phyloP scores from a whole-genome alignment of 2,113 vertebrate genomes.

The Chinchilla lanigera region DNA sequence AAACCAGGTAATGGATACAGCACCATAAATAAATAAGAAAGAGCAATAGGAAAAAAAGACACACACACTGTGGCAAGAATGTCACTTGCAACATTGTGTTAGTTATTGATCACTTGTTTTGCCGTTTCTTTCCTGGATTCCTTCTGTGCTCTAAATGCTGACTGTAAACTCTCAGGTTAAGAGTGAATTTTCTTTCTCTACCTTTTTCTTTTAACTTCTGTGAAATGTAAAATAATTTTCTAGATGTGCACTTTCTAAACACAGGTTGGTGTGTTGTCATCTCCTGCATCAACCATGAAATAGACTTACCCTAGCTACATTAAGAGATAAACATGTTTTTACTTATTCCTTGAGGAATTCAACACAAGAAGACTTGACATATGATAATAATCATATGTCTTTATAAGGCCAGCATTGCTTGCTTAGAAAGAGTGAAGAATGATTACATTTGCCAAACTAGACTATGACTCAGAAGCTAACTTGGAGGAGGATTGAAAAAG shows the following conservation, averaged over 20 bases:
- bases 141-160: not conserved
- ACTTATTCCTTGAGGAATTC: constrained; percentile 26
- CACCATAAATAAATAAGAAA: not conserved
- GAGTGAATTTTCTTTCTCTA: not conserved
- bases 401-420: constrained; percentile 5
- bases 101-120: not conserved
- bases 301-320: not conserved
- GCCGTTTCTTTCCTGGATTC: not conserved
- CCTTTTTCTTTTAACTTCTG: not conserved
- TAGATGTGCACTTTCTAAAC: constrained; percentile 1
- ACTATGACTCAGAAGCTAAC: constrained; percentile 50
- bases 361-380: not conserved
- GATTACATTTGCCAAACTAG: constrained; percentile 24
- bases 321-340: constrained; percentile 11
- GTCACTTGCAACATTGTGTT: not conserved
- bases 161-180: not conserved
- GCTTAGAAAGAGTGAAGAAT: constrained; percentile 26
- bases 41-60: not conserved
- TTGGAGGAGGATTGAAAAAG: not conserved
- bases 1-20: not conserved
- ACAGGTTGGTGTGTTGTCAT: not conserved
- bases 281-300: not conserved
- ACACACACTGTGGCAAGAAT: not conserved
- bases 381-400: constrained; percentile 45
- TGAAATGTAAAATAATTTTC: not conserved